Evolutionary conservation across 2,888 invertebrate species (phyloP), one percentile per base, ranked within the genome.

Genomic region (Pristionchus arcanus): DNA sequence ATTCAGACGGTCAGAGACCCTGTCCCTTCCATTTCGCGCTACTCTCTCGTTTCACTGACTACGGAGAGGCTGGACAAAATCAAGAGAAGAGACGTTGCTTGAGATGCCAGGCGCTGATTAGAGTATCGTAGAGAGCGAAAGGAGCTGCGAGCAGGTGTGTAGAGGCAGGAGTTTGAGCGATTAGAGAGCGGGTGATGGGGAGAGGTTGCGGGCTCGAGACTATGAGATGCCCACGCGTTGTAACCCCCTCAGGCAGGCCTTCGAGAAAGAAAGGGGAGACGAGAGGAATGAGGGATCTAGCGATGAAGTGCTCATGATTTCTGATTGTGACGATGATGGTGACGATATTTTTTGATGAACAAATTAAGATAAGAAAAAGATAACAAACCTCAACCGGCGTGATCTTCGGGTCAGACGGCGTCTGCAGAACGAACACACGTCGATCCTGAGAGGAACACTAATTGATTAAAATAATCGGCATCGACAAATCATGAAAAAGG

Each of bases 401-500:
- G 28, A 87, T 37, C 53, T 68, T 37, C 89, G 95, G 94, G 68
- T 95, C 94, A 28, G 94, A 93, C 53, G 94, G 94, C 42, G 95
- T 94, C 91, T 95, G 95, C 86, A 95, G 94, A 74, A 95, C 95
- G 91, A 95, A 95, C n/a, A 95, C 94, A 15, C 95, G 94, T n/a
- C 95, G 94, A 89, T 95, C 95, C 95, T 95, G 90, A 83, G n/a
- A n/a, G n/a, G n/a, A n/a, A n/a, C n/a, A n/a, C n/a, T n/a, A n/a
- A n/a, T n/a, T n/a, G n/a, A n/a, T n/a, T n/a, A n/a, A n/a, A n/a
- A n/a, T n/a, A n/a, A n/a, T n/a, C n/a, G n/a, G n/a, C n/a, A n/a
- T n/a, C n/a, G n/a, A n/a, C n/a, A n/a, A n/a, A n/a, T n/a, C n/a
- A n/a, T n/a, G n/a, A n/a, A n/a, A n/a, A n/a, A n/a, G n/a, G n/a